Evolutionary conservation across 2,113 vertebrate species (phyloP).

Genomic region (Microcebus murinus): DNA sequence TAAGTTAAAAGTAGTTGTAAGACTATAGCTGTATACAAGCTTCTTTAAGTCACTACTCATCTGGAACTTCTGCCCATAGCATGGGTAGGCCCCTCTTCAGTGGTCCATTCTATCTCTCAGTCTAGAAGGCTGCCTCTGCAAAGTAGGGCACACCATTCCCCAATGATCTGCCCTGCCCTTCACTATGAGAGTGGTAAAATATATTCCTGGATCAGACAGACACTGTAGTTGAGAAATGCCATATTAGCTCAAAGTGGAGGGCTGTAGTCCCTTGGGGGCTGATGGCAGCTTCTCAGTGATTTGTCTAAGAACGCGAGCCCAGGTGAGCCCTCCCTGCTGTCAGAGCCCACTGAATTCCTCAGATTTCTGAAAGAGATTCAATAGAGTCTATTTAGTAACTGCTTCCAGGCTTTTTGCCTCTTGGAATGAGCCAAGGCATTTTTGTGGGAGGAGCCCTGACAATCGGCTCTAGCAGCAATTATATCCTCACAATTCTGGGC

Average conservation of each 20-base stretch:
- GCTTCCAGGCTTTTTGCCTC: neutral
- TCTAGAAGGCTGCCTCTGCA: neutral
- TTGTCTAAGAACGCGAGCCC: neutral
- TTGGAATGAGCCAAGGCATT: conserved; percentile 20
- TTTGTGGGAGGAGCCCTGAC: neutral
- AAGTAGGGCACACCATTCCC: neutral
- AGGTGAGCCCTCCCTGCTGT: fast-evolving
- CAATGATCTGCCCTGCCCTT: neutral
- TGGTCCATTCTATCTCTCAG: neutral
- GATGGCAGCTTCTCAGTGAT: neutral
- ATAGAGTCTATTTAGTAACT: conserved; percentile 15
- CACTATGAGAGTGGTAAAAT: neutral
- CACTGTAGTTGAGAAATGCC: neutral
- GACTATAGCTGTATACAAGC: neutral
- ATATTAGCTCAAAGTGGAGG: neutral
- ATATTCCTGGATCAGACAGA: neutral
- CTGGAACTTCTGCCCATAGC: neutral
- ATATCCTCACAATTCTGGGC: neutral
- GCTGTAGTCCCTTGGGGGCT: neutral
- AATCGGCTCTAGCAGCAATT: neutral
- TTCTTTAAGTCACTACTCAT: neutral
- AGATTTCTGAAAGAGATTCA: conserved; percentile 14
- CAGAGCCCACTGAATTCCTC: neutral
- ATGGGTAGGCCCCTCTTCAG: neutral
- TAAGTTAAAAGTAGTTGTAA: neutral